These are phyloP conservation scores for Yponomeuta malinellus DNA, from an alignment of 2,888 invertebrate species.

Conservation along the genomic window DNA sequence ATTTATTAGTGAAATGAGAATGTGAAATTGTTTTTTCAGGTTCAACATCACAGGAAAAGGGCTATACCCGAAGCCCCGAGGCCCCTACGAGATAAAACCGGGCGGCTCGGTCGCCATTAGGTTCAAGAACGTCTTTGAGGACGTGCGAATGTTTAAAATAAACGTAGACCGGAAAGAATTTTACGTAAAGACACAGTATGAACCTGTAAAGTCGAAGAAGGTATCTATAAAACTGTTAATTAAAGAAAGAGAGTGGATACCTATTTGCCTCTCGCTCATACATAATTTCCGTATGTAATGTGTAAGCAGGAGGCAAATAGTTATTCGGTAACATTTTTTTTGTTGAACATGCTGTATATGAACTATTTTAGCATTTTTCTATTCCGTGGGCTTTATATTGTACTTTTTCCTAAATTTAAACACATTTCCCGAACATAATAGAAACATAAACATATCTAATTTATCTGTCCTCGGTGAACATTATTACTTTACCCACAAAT, in stretches of 20 bases:
- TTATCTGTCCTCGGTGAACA: neutral
- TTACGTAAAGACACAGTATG: conserved; percentile 39
- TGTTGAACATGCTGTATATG: no score
- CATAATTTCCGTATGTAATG: no score
- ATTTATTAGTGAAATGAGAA: neutral
- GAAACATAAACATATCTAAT: no score
- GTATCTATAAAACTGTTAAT: conserved; percentile 14
- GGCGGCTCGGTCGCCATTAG: conserved; percentile 42
- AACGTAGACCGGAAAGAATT: conserved; percentile 53
- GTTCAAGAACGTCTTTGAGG: conserved; percentile 60
- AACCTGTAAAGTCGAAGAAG: conserved; percentile 39
- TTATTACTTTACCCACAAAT: neutral
- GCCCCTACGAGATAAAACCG: conserved; percentile 50
- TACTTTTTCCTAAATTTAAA: no score
- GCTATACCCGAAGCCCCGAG: conserved; percentile 53
- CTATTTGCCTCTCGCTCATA: no score
- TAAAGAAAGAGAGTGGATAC: no score
- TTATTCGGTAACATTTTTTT: no score
- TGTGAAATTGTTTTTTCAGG: conserved; percentile 30
- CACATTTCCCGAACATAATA: no score
- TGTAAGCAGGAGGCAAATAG: no score
- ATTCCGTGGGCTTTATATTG: no score
- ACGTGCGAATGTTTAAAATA: conserved; percentile 47
- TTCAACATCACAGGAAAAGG: conserved; percentile 56
- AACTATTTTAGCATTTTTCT: no score